Conservation (phyloP, 2,888 invertebrate genomes). For the Lasioglossum vierecki region DNA sequence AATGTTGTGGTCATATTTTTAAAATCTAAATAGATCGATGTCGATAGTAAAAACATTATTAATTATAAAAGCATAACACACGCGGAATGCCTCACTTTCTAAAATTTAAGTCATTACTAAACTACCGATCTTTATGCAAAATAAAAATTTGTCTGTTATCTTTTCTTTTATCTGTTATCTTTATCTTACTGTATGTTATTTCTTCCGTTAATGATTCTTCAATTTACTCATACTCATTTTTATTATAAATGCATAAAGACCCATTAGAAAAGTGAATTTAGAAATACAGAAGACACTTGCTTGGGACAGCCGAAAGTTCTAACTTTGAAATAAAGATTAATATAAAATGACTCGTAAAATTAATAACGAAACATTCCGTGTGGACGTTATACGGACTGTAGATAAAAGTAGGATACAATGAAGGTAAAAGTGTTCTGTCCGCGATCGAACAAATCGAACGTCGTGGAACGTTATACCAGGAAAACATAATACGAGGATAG, state of each 20-base stretch:
- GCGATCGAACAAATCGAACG: constrained; percentile 1
- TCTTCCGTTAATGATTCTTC: no score
- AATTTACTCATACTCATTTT: no score
- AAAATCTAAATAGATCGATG: not conserved
- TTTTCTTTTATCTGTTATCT: no score
- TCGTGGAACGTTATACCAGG: constrained; percentile 14
- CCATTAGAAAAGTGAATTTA: not conserved
- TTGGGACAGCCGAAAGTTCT: no score
- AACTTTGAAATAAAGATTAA: not conserved
- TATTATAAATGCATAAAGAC: no score
- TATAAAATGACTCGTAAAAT: not conserved
- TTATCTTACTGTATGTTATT: no score
- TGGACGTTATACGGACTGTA: not conserved
- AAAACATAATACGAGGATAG: constrained; percentile 10
- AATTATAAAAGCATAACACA: not conserved
- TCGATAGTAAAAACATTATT: not conserved
- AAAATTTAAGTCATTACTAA: not conserved
- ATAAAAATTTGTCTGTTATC: no score
- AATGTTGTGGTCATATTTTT: not conserved
- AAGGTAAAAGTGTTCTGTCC: not conserved
- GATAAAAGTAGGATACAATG: not conserved
- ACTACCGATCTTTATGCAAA: no score
- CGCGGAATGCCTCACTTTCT: not conserved
- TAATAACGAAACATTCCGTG: not conserved
- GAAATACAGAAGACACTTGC: no score